Base-by-base conservation (phyloP, 2,888 invertebrate genomes). In the Rosalia funebris region DNA sequence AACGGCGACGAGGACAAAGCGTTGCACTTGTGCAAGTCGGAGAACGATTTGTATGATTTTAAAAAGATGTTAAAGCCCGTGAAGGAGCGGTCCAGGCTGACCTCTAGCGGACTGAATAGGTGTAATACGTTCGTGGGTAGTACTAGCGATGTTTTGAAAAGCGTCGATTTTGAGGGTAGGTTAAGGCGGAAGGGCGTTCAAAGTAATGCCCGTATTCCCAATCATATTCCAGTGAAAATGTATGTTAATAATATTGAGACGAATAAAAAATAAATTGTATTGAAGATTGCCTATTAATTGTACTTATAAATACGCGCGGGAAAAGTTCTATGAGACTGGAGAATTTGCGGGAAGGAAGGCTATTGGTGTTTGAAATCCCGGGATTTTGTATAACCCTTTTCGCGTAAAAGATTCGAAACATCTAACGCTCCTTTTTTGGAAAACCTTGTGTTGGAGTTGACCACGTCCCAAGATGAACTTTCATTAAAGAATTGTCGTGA, bases 221-320 rank as follows among this genome's bases (percentile, higher is more conserved):
- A 63, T 57, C 70, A 70, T 60, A 67, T 72, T 7, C 72, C 75
- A 5, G 75, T 77, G 19, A 74, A 72, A 62, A 72, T 66, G 48
- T 73, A 71, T 57, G 68, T 77, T 19, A 66, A 71, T 63, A 73
- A 74, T 63, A 62, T 75, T 50, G 75, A 76, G 53, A 48, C 56
- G 44, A 66, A 67, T 61, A 68, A 67, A 34, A 60, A 57, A 61
- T 56, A 55, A 63, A 61, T 44, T n/a, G 34, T 39, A 39, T 25
- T 25, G n/a, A n/a, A n/a, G n/a, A n/a, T n/a, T n/a, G n/a, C n/a
- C n/a, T n/a, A n/a, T n/a, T n/a, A n/a, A n/a, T n/a, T n/a, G n/a
- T n/a, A n/a, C n/a, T n/a, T n/a, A n/a, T n/a, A n/a, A n/a, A n/a
- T n/a, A n/a, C n/a, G n/a, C n/a, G n/a, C n/a, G n/a, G n/a, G n/a